Evolutionary conservation across 2,113 vertebrate genomes (phyloP), one percentile per base, ranked within the genome.

Genomic region (Fregata magnificens): DNA sequence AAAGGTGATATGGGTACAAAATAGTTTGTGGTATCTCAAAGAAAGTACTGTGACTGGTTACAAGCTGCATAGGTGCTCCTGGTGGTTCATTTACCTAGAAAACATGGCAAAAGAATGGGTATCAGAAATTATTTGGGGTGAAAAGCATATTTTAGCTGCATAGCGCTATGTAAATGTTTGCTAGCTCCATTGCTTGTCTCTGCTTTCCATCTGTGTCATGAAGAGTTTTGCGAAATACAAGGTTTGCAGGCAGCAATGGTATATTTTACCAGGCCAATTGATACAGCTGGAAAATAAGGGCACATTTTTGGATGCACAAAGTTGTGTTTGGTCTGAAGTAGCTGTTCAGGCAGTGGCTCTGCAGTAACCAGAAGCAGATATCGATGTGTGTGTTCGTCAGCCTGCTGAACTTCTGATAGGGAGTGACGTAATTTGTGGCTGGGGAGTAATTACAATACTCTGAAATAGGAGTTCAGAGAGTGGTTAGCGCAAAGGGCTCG

Each of bases 371-470:
- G 90, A 63, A 93, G 84, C 90, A 95, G 89, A 82, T 94, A 95
- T 11, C 44, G 0, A 76, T 77, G 95, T 90, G 90, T 95, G 89
- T 79, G 89, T 93, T 96, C 44, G 1, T 91, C 91, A 94, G 86
- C 36, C 69, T 0, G 1, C 66, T 93, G 89, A 85, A 49, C 81
- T 93, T 66, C 72, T 82, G 81, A 93, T 89, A 79, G 63, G 26
- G 77, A 84, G 47, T 93, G 93, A 94, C 6, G 58, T 95, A 93
- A 93, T 77, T 92, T 95, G 93, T 93, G 94, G 96, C 73, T 58
- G 3, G 78, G 86, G 78, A 93, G 63, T 85, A 95, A 95, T 95
- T 97, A 67, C 77, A 86, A 42, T 84, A 44, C 84, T 87, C 71
- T 85, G 84, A 61, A 82, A 47, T 24, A 69, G 58, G 74, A 95